Conservation (phyloP, 2,888 invertebrate species). For the Scaptomyza reducta region DNA sequence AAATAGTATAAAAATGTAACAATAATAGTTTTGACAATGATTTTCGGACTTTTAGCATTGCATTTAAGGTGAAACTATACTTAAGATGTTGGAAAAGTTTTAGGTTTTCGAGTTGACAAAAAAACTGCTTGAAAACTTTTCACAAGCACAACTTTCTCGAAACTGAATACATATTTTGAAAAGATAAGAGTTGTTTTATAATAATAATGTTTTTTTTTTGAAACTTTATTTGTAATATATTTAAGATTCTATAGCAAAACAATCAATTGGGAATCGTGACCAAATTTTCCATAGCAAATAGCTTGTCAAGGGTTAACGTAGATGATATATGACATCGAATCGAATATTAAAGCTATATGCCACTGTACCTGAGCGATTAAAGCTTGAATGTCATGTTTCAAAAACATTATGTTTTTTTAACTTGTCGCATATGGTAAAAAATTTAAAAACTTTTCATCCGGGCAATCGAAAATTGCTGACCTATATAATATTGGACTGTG, state of each 20-base stretch:
- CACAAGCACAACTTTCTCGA: not conserved
- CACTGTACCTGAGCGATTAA: slow-evolving; percentile 2
- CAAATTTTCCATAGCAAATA: too few relatives aligned
- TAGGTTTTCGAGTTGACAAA: not conserved
- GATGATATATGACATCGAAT: too few relatives aligned
- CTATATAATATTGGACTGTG: slow-evolving; percentile 56
- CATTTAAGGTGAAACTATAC: too few relatives aligned
- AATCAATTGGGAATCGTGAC: too few relatives aligned
- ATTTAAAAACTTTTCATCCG: slow-evolving; percentile 36
- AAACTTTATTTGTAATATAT: too few relatives aligned
- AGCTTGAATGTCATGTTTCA: too few relatives aligned
- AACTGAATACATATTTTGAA: not conserved
- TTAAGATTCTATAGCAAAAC: too few relatives aligned
- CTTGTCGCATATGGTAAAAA: slow-evolving; percentile 19
- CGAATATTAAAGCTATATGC: not conserved
- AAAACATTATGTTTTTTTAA: not conserved
- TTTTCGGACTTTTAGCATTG: too few relatives aligned
- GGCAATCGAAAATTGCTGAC: slow-evolving; percentile 49
- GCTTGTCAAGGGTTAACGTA: too few relatives aligned
- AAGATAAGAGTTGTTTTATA: not conserved
- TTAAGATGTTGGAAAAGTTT: not conserved
- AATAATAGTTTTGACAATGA: too few relatives aligned
- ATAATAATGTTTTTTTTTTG: too few relatives aligned
- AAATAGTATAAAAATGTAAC: too few relatives aligned
- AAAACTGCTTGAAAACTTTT: not conserved